phyloP scores from a whole-genome alignment of 2,797 vertebrate species.

The Serranus cabrilla region DNA sequence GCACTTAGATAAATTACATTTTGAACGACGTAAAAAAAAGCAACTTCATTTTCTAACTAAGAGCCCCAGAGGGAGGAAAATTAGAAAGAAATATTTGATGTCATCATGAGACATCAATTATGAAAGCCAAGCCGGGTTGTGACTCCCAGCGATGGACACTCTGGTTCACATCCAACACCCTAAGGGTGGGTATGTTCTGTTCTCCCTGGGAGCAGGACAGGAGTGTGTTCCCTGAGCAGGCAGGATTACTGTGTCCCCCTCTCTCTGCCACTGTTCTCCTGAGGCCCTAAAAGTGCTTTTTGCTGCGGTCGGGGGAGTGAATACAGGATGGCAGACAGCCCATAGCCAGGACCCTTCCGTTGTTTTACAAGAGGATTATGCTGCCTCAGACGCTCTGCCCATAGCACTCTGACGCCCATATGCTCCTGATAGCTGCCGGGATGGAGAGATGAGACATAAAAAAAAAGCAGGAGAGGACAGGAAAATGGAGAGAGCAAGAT shows the following conservation, averaged over 20 bases:
- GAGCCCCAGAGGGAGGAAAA: constrained; percentile 24
- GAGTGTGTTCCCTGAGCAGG: constrained; percentile 27
- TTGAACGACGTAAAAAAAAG: constrained; percentile 51
- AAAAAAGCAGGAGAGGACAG: neutral
- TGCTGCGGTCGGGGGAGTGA: constrained; percentile 25
- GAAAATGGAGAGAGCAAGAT: constrained; percentile 32
- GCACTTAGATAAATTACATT: constrained; percentile 61
- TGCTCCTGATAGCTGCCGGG: constrained; percentile 42
- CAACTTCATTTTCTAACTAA: constrained; percentile 57
- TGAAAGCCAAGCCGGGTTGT: constrained; percentile 63
- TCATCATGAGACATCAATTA: constrained; percentile 59
- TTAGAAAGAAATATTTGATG: constrained; percentile 51
- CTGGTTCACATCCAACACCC: constrained; percentile 58
- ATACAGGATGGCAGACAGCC: constrained; percentile 59
- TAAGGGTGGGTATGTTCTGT: constrained; percentile 28
- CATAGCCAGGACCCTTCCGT: constrained; percentile 52
- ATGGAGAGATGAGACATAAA: constrained; percentile 33
- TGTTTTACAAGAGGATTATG: constrained; percentile 82
- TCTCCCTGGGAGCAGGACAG: constrained; percentile 23
- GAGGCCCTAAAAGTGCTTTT: constrained; percentile 47
- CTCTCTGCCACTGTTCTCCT: constrained; percentile 25
- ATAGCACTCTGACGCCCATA: constrained; percentile 64
- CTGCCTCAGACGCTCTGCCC: constrained; percentile 68
- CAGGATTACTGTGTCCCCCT: constrained; percentile 48
- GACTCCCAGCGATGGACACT: constrained; percentile 50